Evolutionary conservation across 2,113 vertebrate genomes (phyloP).

Genomic region (Xyrauchen texanus): DNA sequence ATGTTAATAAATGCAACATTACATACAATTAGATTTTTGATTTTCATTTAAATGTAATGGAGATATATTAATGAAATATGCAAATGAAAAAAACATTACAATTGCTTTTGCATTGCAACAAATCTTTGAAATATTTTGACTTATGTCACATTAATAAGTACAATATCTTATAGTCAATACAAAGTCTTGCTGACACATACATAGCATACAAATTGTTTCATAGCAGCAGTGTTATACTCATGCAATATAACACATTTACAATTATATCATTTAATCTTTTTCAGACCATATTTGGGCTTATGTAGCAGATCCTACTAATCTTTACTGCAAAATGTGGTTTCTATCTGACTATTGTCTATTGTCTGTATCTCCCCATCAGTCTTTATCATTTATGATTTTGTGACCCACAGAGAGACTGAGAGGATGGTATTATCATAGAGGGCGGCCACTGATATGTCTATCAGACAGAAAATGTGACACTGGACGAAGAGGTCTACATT

Average conservation of each 20-base stretch:
- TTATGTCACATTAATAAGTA: too few relatives aligned
- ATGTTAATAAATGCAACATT: too few relatives aligned
- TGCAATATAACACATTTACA: too few relatives aligned
- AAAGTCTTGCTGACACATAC: neutral
- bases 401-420: conserved; percentile 25
- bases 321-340: conserved; percentile 16
- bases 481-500: conserved; percentile 34
- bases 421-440: conserved; percentile 35
- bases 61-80: too few relatives aligned
- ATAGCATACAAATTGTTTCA: neutral
- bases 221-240: too few relatives aligned
- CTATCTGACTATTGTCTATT: too few relatives aligned
- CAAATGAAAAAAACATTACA: too few relatives aligned
- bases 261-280: neutral
- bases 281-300: conserved; percentile 1
- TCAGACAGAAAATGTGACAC: conserved; percentile 36
- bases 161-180: too few relatives aligned
- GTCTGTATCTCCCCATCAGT: neutral
- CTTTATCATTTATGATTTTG: conserved; percentile 32
- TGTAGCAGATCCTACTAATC: conserved; percentile 15
- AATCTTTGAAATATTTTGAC: too few relatives aligned
- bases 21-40: too few relatives aligned
- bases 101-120: too few relatives aligned
- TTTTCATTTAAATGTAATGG: too few relatives aligned
- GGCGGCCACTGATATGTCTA: conserved; percentile 35